These are phyloP conservation scores for Pseudochirops cupreus DNA, from an alignment of 2,797 vertebrate genomes.

Conservation along the genomic window DNA sequence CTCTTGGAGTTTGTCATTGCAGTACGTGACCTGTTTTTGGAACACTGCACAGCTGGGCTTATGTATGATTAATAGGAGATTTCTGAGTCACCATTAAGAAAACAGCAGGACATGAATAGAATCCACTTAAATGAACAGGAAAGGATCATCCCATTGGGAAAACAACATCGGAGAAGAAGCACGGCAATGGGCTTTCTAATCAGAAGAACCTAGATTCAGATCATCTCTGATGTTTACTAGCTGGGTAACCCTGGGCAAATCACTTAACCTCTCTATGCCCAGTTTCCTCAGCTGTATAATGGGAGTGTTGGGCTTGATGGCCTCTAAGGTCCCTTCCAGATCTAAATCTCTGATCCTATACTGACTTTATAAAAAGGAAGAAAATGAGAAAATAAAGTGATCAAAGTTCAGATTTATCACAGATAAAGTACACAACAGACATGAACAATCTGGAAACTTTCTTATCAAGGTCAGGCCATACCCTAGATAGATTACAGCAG, in stretches of 20 bases:
- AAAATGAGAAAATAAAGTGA: neutral
- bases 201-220: neutral
- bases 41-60: neutral
- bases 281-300: neutral
- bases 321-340: neutral
- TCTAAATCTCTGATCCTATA: neutral
- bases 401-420: neutral
- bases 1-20: slow-evolving; percentile 1
- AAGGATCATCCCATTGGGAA: neutral
- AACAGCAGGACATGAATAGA: neutral
- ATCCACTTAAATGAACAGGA: neutral
- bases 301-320: neutral
- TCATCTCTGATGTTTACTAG: neutral
- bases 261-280: neutral
- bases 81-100: neutral
- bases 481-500: neutral
- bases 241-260: neutral
- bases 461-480: neutral
- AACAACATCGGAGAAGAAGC: neutral
- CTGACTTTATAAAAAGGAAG: neutral
- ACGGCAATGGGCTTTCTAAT: neutral
- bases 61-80: slow-evolving; percentile 8
- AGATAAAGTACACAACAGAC: neutral
- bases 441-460: neutral
- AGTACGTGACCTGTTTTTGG: neutral